These are phyloP conservation scores for Peromyscus maniculatus DNA, from an alignment of 2,113 vertebrate species.

Conservation along the genomic window DNA sequence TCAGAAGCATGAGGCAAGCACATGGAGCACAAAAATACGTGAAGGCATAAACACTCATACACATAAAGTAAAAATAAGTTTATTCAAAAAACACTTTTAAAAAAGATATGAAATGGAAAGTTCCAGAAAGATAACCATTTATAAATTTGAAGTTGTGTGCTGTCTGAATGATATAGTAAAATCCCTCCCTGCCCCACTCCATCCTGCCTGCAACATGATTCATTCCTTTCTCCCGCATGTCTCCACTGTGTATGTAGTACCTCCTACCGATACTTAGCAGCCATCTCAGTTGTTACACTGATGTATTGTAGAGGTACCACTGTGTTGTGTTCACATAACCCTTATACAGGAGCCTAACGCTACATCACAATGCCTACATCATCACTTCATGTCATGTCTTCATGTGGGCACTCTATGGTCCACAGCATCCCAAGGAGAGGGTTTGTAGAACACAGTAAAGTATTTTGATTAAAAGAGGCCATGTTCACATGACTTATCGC, in stretches of 20 bases:
- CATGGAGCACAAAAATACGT: neutral
- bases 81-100: no score
- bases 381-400: neutral
- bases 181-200: neutral
- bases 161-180: no score
- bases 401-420: no score
- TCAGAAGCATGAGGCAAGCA: neutral
- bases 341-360: neutral
- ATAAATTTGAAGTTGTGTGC: neutral
- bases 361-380: neutral
- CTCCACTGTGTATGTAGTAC: neutral
- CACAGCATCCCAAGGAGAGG: neutral
- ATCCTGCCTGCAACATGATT: rapidly evolving
- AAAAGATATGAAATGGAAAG: neutral
- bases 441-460: neutral
- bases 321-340: neutral
- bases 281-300: neutral
- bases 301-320: neutral
- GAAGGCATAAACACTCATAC: neutral
- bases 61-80: neutral
- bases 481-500: neutral
- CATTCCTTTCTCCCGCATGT: neutral
- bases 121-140: neutral
- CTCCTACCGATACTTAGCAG: neutral
- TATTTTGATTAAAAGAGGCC: neutral